Evolutionary conservation across 2,888 invertebrate species (phyloP), one percentile per base, ranked within the genome.

Genomic region (Polyommatus icarus): DNA sequence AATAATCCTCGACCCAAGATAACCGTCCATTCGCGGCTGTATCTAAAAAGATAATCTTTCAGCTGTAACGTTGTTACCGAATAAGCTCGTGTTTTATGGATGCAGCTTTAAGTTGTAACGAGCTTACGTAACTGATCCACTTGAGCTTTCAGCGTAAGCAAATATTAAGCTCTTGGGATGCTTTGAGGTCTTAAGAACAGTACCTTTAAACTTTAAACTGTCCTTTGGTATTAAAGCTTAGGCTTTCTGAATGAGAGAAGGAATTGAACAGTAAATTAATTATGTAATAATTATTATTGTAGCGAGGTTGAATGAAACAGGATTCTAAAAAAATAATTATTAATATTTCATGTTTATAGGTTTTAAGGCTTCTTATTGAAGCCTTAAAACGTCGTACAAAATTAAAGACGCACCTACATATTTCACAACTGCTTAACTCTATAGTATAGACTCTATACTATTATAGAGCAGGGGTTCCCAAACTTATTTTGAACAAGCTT

Each of bases 71-170:
- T 54, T 54, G 75, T 54, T 54, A 54, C 54, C 54, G 75, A 50
- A 40, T 54, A 75, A 75, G 75, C 75, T 54, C 50, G 24, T 75
- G 29, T 54, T 75, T 75, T 75, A 75, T 50, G 73, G 46, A 73
- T 75, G 50, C 75, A 75, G 50, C 50, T 75, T 75, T 54, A 75
- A 54, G 73, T 40, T 40, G 75, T 54, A 75, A 75, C 75, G 75
- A 75, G 75, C 54, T 75, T 75, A 75, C 50, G 75, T 73, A 75
- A 75, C 75, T 75, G 75, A 75, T 75, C 75, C 54, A 75, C 75
- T 75, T 75, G 75, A 75, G 75, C 75, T 75, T 54, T 75, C 75
- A 54, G 54, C 50, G 50, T 75, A 29, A 75, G 75, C 75, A 75
- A 75, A 75, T 75, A 75, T 75, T 54, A 75, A 75, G 54, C 75